These are phyloP conservation scores for Verasper variegatus DNA, from an alignment of 2,113 vertebrate species.

Conservation along the genomic window DNA sequence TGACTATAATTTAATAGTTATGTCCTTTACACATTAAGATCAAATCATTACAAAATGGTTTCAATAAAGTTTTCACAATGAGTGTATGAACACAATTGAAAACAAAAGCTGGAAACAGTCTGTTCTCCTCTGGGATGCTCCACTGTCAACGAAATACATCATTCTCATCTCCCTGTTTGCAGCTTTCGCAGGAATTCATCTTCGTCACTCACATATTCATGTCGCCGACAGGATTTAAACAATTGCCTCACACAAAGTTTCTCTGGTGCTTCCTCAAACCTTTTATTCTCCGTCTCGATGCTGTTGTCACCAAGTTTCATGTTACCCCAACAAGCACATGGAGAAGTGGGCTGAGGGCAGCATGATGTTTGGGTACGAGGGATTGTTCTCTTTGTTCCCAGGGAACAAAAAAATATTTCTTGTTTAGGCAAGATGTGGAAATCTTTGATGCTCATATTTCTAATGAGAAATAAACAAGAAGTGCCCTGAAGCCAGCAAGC, in stretches of 20 bases:
- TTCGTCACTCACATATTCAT: slow-evolving; percentile 18
- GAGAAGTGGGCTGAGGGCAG: slow-evolving; percentile 10
- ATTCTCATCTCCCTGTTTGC: not conserved
- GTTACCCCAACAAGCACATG: slow-evolving; percentile 28
- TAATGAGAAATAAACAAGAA: no score
- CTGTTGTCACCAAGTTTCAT: slow-evolving; percentile 25
- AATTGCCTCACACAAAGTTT: slow-evolving; percentile 2
- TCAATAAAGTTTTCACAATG: slow-evolving; percentile 12
- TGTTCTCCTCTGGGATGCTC: not conserved
- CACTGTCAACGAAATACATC: slow-evolving; percentile 1
- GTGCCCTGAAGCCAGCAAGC: no score
- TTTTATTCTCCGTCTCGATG: slow-evolving; percentile 10
- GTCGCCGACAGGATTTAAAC: slow-evolving; percentile 38
- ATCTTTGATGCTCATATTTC: no score
- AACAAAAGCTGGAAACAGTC: slow-evolving; percentile 32
- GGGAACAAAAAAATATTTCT: not conserved
- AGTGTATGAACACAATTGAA: not conserved
- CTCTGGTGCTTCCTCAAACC: slow-evolving; percentile 19
- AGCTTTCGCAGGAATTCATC: slow-evolving; percentile 10
- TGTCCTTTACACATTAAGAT: not conserved
- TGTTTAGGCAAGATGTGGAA: no score
- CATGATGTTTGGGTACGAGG: slow-evolving; percentile 24
- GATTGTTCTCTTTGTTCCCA: not conserved
- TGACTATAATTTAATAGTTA: no score
- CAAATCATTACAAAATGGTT: slow-evolving; percentile 14